A percentile compares a stretch with the other conserved stretches of the same genome.
Evolutionary conservation across 1,140 invertebrate genomes (phyloP).

Genomic region (Scaptomyza hsui): DNA sequence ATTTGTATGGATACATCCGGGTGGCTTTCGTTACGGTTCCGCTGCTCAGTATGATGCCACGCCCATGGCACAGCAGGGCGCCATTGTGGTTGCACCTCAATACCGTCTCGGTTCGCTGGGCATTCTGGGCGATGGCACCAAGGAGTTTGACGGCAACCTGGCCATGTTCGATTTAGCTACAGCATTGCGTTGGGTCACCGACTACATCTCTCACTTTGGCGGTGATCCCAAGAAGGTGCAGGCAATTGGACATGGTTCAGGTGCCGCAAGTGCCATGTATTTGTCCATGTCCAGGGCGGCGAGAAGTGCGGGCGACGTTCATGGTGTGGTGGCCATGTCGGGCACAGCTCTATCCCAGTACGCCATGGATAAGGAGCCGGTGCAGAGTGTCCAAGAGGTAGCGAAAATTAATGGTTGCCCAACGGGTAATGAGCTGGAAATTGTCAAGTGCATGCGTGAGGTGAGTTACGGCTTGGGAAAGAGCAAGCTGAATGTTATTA

Average conservation of each 20-base stretch:
- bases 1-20: slow-evolving; percentile 87
- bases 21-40: slow-evolving; percentile 87
- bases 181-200: slow-evolving; percentile 87
- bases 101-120: slow-evolving; percentile 92
- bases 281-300: slow-evolving; percentile 86
- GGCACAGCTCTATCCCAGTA: slow-evolving; percentile 88
- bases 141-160: slow-evolving; percentile 88
- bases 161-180: slow-evolving; percentile 89
- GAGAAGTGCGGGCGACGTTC: slow-evolving; percentile 84
- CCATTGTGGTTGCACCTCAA: slow-evolving; percentile 92
- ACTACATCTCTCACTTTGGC: slow-evolving; percentile 89
- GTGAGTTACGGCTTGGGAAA: slow-evolving; percentile 33
- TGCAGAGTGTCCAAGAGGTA: slow-evolving; percentile 84
- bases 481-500: not conserved
- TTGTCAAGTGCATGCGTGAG: slow-evolving; percentile 86
- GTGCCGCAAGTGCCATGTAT: slow-evolving; percentile 87
- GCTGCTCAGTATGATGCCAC: slow-evolving; percentile 87
- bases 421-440: slow-evolving; percentile 83
- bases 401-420: slow-evolving; percentile 86
- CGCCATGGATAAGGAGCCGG: slow-evolving; percentile 86
- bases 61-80: slow-evolving; percentile 86
- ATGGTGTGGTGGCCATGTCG: slow-evolving; percentile 88
- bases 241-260: slow-evolving; percentile 88
- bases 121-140: slow-evolving; percentile 88
- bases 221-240: slow-evolving; percentile 88